Percentiles rank a stretch among this genome's conserved stretches.
Evolutionary conservation across 2,888 invertebrate genomes (phyloP).

Genomic region (Dascillus cervinus): DNA sequence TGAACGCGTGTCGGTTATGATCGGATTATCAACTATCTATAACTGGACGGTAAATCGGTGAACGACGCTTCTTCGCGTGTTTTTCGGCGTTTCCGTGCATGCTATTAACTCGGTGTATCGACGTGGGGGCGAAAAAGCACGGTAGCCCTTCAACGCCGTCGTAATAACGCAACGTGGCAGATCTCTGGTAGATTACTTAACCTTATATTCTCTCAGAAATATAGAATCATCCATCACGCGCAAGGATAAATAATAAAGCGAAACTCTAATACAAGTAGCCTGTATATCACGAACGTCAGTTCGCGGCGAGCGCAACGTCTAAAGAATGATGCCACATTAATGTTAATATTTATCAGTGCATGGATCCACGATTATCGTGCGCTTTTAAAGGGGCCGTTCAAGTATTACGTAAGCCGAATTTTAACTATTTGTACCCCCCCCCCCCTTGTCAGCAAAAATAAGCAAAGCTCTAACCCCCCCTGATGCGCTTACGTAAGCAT

Average conservation of each 20-base stretch:
- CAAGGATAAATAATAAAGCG: conserved; percentile 21
- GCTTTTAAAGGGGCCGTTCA: too few species aligned
- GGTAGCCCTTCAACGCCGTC: too few species aligned
- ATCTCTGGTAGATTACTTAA: conserved; percentile 9
- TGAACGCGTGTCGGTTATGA: conserved; percentile 12
- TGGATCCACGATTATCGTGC: too few species aligned
- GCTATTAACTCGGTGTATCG: conserved; percentile 3
- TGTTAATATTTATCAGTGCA: conserved; percentile 21
- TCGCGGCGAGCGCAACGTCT: conserved; percentile 10
- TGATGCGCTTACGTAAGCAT: too few species aligned
- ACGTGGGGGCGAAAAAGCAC: neutral
- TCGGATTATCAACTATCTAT: conserved; percentile 17
- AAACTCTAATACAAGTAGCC: conserved; percentile 17
- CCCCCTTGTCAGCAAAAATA: too few species aligned
- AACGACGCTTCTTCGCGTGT: conserved; percentile 4
- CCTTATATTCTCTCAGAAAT: conserved; percentile 10
- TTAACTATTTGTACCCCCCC: too few species aligned
- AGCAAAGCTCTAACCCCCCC: too few species aligned
- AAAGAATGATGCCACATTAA: conserved; percentile 18
- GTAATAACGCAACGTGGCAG: conserved; percentile 2
- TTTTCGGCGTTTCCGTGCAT: conserved; percentile 2
- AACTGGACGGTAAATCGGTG: conserved; percentile 10
- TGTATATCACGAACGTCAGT: conserved; percentile 17
- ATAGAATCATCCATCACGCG: conserved; percentile 19
- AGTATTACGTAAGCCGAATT: too few species aligned